Evolutionary conservation across 2,888 invertebrate genomes (phyloP).

Genomic region (Cephus pygmeus): DNA sequence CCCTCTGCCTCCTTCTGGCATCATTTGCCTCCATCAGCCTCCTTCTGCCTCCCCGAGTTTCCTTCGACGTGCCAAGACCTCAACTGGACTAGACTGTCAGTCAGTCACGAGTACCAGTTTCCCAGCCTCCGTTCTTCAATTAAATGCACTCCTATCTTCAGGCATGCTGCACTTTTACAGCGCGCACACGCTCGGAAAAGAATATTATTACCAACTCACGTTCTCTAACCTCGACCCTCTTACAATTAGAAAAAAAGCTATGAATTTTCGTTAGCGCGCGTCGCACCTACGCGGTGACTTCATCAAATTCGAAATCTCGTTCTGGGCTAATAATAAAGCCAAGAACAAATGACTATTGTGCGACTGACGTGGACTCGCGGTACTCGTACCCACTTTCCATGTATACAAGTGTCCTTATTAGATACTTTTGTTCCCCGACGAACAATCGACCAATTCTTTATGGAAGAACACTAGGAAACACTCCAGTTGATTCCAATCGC

Average conservation of each 20-base stretch:
- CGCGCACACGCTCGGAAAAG: background rate
- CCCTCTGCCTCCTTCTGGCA: no score
- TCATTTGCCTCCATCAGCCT: no score
- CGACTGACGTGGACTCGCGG: background rate
- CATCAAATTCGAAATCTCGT: background rate
- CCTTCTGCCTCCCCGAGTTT: background rate
- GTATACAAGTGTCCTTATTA: background rate
- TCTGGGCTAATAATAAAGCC: background rate
- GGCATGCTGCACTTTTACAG: background rate
- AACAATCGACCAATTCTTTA: background rate
- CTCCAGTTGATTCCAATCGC: background rate
- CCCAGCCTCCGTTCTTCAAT: constrained; percentile 5
- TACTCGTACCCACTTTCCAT: background rate
- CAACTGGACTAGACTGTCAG: background rate
- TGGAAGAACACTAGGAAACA: background rate
- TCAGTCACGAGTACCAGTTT: constrained; percentile 1
- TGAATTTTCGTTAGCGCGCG: background rate
- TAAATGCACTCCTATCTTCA: constrained; percentile 1
- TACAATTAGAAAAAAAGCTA: background rate
- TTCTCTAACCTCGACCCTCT: background rate
- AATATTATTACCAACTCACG: background rate
- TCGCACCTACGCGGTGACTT: background rate
- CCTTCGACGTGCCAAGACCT: background rate
- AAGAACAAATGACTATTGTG: background rate
- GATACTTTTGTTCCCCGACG: background rate